phyloP scores from a whole-genome alignment of 2,113 vertebrate species.

The Merops nubicus region DNA sequence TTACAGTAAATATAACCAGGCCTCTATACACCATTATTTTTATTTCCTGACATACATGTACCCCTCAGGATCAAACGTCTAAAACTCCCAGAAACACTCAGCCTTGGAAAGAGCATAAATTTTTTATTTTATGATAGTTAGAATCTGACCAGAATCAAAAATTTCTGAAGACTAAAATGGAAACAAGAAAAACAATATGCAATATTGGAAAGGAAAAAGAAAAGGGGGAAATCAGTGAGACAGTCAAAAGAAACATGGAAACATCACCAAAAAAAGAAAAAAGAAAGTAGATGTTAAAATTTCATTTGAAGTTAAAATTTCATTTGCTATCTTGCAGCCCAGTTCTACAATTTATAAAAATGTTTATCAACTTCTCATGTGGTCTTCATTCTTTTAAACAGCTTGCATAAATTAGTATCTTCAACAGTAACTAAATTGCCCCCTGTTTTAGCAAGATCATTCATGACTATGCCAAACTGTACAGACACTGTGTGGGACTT shows the following conservation, averaged over 20 bases:
- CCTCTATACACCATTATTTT: not conserved
- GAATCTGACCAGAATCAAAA: conserved; percentile 2
- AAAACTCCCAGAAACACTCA: conserved; percentile 14
- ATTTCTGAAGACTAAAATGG: not conserved
- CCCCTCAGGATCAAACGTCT: not conserved
- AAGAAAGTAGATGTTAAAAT: too few relatives aligned
- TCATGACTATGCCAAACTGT: not conserved
- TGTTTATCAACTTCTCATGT: not conserved
- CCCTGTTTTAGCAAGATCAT: not conserved
- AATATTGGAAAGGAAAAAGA: not conserved
- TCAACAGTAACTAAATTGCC: not conserved
- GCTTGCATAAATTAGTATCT: not conserved
- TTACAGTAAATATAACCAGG: conserved; percentile 45
- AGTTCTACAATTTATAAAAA: not conserved
- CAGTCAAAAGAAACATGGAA: not conserved
- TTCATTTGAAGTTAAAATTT: too few relatives aligned
- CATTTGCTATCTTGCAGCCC: not conserved
- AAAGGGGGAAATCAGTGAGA: not conserved
- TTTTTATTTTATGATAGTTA: not conserved
- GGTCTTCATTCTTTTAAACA: not conserved
- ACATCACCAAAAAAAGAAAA: not conserved
- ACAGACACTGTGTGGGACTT: not conserved
- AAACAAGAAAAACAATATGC: not conserved
- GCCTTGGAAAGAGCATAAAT: not conserved
- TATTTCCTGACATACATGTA: not conserved